Base-by-base conservation (phyloP, 2,113 vertebrate genomes). In the Laticauda colubrina region DNA sequence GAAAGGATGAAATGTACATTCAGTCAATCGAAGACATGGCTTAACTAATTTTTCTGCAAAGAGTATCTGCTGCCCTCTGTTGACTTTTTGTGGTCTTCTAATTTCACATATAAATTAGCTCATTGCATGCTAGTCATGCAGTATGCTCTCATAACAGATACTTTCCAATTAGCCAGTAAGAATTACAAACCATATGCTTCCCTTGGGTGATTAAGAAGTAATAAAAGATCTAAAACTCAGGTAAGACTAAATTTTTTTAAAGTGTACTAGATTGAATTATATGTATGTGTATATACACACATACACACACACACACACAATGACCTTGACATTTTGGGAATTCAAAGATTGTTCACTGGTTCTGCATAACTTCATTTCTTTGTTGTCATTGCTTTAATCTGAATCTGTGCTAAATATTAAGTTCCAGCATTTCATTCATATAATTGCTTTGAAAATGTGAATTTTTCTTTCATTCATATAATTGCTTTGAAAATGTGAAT, bases 1-100 rank as follows among this genome's bases (percentile, higher is more conserved):
- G 34, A 29, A 81, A 56, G 14, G 45, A 29, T 81, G 26, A 89
- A 69, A 54, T 55, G 8, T 87, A 54, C 69, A 48, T 85, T 3
- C 21, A 85, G n/a, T 86, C 45, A 89, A 75, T 55, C 6, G 87
- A 45, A 87, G 12, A 24, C 3, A 57, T 21, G 85, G 29, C 57
- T 89, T 61, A 86, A 92, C 1, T 89, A 34, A 18, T 0, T 95
- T 95, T 93, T 26, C 93, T 95, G 75, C 64, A 23, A 95, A 96
- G 93, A 91, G 93, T 95, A 95, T 96, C 93, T 97, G 93, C 95
- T 97, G 96, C 96, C 96, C 96, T 96, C 97, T 97, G 96, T 96
- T 96, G 96, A 96, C 87, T 96, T 96, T 64, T 93, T 90, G 93
- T 69, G 91, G 93, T 90, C 92, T 64, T 95, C 54, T 89, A 94